These are phyloP conservation scores for Drosophila fungiperda DNA, from an alignment of 2,888 invertebrate species.

Conservation along the genomic window DNA sequence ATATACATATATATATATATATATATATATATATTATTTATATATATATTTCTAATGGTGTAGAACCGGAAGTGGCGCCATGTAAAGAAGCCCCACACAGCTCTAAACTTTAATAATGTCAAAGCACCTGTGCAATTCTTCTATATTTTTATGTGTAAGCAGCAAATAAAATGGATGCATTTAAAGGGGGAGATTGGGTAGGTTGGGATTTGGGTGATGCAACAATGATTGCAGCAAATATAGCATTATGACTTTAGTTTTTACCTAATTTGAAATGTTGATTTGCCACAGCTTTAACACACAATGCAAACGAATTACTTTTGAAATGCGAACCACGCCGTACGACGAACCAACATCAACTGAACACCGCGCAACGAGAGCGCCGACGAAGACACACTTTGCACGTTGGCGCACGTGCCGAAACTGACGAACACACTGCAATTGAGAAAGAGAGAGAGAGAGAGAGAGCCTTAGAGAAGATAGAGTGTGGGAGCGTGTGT, in stretches of 20 bases:
- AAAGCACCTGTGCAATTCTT: slow-evolving; percentile 35
- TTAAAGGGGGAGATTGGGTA: not conserved
- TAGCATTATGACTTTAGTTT: slow-evolving; percentile 10
- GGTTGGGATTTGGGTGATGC: not conserved
- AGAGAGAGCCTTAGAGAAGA: not conserved
- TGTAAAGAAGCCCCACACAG: slow-evolving; percentile 18
- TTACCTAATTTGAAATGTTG: slow-evolving; percentile 46
- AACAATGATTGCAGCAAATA: not conserved
- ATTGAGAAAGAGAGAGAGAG: slow-evolving; percentile 8
- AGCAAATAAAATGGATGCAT: slow-evolving; percentile 4
- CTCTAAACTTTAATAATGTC: slow-evolving; percentile 23
- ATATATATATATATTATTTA: not conserved
- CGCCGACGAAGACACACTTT: slow-evolving; percentile 18
- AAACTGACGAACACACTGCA: slow-evolving; percentile 29
- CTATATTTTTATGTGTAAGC: slow-evolving; percentile 26
- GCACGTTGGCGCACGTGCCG: slow-evolving; percentile 65
- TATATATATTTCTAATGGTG: slow-evolving; percentile 1
- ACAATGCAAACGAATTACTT: slow-evolving; percentile 34
- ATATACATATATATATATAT: not conserved
- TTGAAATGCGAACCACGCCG: slow-evolving; percentile 66
- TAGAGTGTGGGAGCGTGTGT: not conserved
- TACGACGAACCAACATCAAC: slow-evolving; percentile 76
- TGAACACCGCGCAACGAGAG: slow-evolving; percentile 43
- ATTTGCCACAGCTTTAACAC: slow-evolving; percentile 28
- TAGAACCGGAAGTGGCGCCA: slow-evolving; percentile 37